A percentile compares a stretch with the other conserved stretches of the same genome.
These are phyloP conservation scores for Oryctolagus cuniculus DNA, from an alignment of 2,113 vertebrate genomes.

Conservation along the genomic window DNA sequence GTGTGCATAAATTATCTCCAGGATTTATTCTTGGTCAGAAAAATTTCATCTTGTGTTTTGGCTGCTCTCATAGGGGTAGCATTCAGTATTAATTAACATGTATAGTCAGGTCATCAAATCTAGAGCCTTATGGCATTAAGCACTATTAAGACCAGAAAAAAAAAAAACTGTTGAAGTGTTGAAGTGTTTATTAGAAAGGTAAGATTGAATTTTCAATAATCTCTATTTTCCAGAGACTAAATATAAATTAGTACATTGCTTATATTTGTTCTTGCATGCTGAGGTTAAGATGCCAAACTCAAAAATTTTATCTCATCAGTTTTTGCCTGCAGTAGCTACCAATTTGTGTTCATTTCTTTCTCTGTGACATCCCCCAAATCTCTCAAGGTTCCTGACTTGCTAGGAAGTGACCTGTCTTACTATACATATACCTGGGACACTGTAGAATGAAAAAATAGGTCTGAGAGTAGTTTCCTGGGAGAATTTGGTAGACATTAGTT, in stretches of 20 bases:
- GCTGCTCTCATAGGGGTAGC: background rate
- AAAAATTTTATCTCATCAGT: background rate
- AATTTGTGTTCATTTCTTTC: background rate
- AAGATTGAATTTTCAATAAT: background rate
- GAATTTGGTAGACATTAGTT: background rate
- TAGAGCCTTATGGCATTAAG: background rate
- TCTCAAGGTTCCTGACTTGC: background rate
- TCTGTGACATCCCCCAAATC: background rate
- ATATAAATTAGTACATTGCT: background rate
- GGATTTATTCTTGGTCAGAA: background rate
- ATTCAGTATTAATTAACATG: background rate
- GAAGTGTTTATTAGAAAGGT: background rate
- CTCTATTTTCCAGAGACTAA: background rate
- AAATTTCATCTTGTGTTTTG: background rate
- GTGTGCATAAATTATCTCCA: background rate
- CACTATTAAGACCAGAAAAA: background rate
- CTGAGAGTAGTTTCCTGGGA: background rate
- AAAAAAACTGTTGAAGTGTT: background rate
- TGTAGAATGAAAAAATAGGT: background rate
- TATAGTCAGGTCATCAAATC: background rate
- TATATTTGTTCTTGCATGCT: background rate
- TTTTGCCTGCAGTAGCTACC: background rate
- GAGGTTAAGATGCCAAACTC: conserved; percentile 7
- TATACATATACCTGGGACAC: background rate
- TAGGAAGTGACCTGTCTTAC: background rate